Conservation (phyloP, 2,797 vertebrate genomes). For the Onychomys arenicola region DNA sequence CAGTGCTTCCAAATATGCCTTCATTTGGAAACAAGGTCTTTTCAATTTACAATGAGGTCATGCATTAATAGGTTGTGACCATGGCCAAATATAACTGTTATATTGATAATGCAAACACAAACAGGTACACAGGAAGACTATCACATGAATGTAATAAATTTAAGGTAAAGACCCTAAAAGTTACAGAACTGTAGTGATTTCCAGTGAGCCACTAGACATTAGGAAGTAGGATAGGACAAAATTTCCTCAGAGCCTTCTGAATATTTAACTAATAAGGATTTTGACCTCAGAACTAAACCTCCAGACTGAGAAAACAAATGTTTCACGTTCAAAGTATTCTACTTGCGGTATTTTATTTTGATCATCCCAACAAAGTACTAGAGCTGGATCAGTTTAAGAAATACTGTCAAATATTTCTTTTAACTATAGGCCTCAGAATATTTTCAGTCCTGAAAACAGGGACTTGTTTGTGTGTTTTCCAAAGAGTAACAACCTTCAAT, state of each 20-base stretch:
- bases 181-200: neutral
- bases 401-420: neutral
- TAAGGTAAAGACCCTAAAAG: neutral
- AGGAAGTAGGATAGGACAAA: neutral
- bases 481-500: neutral
- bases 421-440: too few relatives aligned
- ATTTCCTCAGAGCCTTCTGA: neutral
- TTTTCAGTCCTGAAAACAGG: neutral
- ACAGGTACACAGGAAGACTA: neutral
- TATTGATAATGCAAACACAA: neutral
- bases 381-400: neutral
- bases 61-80: neutral
- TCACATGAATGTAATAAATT: neutral
- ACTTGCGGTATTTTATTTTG: neutral
- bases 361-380: too few relatives aligned
- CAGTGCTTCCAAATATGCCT: neutral
- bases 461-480: neutral
- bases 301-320: too few relatives aligned
- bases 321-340: neutral
- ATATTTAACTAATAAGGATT: neutral
- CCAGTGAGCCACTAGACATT: neutral
- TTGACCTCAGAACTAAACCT: neutral
- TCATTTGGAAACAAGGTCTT: neutral
- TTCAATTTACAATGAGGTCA: neutral
- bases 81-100: neutral